Evolutionary conservation across 1,140 invertebrate genomes (phyloP).

Genomic region (Bicyclus anynana): DNA sequence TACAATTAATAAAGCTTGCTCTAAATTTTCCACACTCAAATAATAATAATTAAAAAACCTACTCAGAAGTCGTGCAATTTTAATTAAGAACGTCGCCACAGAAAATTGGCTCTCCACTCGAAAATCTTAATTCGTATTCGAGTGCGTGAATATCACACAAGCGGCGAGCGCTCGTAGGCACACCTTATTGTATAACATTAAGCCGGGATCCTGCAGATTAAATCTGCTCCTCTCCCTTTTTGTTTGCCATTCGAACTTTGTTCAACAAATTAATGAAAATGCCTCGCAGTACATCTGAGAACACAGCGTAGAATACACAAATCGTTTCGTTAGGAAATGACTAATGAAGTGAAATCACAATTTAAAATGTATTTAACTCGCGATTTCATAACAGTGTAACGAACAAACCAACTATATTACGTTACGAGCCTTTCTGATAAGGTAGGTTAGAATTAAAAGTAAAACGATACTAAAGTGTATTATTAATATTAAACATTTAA

Average conservation of each 20-base stretch:
- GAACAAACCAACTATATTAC: too few relatives aligned
- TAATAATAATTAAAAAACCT: neutral
- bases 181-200: neutral
- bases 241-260: neutral
- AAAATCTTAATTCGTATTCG: neutral
- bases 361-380: too few relatives aligned
- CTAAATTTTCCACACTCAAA: too few relatives aligned
- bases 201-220: slow-evolving; percentile 9
- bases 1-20: too few relatives aligned
- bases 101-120: neutral
- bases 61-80: neutral
- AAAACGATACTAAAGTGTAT: too few relatives aligned
- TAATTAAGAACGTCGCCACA: neutral
- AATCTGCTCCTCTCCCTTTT: slow-evolving; percentile 10
- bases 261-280: neutral
- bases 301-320: too few relatives aligned
- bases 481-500: too few relatives aligned
- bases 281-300: neutral
- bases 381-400: too few relatives aligned
- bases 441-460: too few relatives aligned
- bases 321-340: too few relatives aligned
- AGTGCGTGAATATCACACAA: neutral
- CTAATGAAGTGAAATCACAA: too few relatives aligned
- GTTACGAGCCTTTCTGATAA: too few relatives aligned
- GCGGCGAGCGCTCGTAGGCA: neutral